Percentiles rank a stretch among this genome's conserved stretches.
These are phyloP conservation scores for Acrocephalus kingi DNA, from an alignment of 2,113 vertebrate genomes.

Conservation along the genomic window DNA sequence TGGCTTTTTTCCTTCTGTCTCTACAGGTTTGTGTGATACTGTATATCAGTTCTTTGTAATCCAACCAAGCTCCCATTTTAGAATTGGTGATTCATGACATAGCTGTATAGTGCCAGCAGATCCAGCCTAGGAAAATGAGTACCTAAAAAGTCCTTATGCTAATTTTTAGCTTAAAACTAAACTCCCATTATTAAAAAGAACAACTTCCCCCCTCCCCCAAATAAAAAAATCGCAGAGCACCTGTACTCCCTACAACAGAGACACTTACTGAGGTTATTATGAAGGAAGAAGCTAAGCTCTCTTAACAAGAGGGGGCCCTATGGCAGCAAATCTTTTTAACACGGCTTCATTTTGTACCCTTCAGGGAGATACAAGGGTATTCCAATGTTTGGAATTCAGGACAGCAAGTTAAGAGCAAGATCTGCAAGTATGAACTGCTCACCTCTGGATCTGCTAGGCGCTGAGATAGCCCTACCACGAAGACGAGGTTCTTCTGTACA, in stretches of 20 bases:
- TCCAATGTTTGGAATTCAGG: background rate
- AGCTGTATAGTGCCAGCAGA: background rate
- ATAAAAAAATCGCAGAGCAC: background rate
- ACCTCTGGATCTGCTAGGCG: constrained; percentile 97
- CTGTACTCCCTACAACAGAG: background rate
- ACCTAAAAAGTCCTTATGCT: background rate
- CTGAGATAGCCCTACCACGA: constrained; percentile 97
- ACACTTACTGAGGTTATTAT: background rate
- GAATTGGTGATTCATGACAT: background rate
- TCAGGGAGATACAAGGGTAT: background rate
- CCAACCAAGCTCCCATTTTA: background rate
- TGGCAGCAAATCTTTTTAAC: background rate
- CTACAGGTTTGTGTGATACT: background rate
- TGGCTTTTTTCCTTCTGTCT: background rate
- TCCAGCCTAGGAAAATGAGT: background rate
- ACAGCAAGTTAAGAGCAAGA: background rate
- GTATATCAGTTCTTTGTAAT: background rate
- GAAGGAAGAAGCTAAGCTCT: background rate
- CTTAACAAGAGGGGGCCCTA: background rate
- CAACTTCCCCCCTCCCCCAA: background rate
- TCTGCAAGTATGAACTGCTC: constrained; percentile 12
- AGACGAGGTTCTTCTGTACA: constrained; percentile 98
- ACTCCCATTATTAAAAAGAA: background rate
- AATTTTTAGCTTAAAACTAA: background rate
- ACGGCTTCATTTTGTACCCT: background rate